Base-by-base conservation (phyloP, 2,888 invertebrate genomes). In the Campoplex nolae region DNA sequence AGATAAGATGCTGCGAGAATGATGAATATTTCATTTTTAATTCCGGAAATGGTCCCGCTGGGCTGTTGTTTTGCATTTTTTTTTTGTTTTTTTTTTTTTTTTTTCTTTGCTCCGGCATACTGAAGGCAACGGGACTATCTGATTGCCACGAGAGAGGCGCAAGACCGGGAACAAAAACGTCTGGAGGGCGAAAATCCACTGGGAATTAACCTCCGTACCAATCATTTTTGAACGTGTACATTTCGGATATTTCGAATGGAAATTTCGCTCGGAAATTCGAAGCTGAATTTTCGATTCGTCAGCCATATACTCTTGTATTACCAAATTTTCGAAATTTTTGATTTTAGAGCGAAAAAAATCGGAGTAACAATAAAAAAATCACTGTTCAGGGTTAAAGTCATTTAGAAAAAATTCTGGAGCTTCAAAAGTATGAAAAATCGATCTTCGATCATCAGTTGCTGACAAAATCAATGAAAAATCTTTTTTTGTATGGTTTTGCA, bases 11-110 rank as follows among this genome's bases (percentile, higher is more conserved):
- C 42, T 76, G 45, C 18, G 75, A 45, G 75, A 56, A 79, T 88
- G 79, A 91, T 91, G 90, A 90, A 91, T 91, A 91, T 91, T 91
- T 91, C 89, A 91, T 90, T 91, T 91, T 90, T 90, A 91, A 91
- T 91, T 90, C 88, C 88, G 90, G 88, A 89, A 90, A 90, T 91
- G 89, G 91, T 88, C 89, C 90, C 90, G 78, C 80, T 87, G 91
- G 89, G 90, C 84, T 89, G 88, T 88, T 86, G 82, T 90, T 90
- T 88, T 85, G 88, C 87, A 87, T 88, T 88, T 85, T 23, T 23
- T 23, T 23, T 23, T 23, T 23, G 23, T 23, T 23, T 23, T 23
- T 23, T 23, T 23, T 0, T 23, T 23, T 23, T 23, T 23, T 23
- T 23, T 23, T 23, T 23, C 23, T 23, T 56, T 56, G n/a, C 58